Evolutionary conservation across 2,888 invertebrate species (phyloP).

Genomic region (Phortica okadai): DNA sequence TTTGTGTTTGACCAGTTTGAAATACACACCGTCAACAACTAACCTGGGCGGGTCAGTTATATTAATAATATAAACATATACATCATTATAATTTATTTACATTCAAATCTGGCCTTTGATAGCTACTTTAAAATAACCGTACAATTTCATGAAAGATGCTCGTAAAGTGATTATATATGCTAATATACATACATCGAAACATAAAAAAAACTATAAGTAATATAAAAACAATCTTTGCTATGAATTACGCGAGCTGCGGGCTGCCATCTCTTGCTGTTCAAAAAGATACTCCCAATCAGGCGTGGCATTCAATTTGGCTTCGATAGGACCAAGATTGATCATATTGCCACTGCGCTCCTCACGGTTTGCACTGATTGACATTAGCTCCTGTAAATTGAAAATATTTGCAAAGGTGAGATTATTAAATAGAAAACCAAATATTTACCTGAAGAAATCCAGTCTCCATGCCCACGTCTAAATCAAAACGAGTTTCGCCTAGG

Average conservation of each 20-base stretch:
- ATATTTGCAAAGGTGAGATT: not conserved
- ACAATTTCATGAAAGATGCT: no score
- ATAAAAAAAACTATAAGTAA: not conserved
- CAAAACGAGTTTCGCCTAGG: conserved; percentile 79
- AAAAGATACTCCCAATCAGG: conserved; percentile 79
- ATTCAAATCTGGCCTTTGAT: no score
- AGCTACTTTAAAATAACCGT: no score
- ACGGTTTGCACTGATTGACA: conserved; percentile 78
- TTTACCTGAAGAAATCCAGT: conserved; percentile 78
- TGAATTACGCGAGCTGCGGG: conserved; percentile 28
- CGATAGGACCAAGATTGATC: conserved; percentile 79
- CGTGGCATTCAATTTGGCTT: conserved; percentile 79
- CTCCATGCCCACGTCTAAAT: conserved; percentile 80
- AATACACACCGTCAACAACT: no score
- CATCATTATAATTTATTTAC: no score
- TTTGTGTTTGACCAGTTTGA: no score
- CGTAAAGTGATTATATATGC: no score
- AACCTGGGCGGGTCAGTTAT: no score
- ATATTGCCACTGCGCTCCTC: conserved; percentile 79
- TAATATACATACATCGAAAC: not conserved
- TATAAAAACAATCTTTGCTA: conserved; percentile 11
- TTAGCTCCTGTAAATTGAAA: conserved; percentile 75
- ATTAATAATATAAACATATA: no score
- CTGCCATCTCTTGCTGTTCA: conserved; percentile 54
- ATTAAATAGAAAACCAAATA: not conserved